These are phyloP conservation scores for Bubo blakistoni DNA, from an alignment of 2,113 vertebrate genomes.

Conservation along the genomic window DNA sequence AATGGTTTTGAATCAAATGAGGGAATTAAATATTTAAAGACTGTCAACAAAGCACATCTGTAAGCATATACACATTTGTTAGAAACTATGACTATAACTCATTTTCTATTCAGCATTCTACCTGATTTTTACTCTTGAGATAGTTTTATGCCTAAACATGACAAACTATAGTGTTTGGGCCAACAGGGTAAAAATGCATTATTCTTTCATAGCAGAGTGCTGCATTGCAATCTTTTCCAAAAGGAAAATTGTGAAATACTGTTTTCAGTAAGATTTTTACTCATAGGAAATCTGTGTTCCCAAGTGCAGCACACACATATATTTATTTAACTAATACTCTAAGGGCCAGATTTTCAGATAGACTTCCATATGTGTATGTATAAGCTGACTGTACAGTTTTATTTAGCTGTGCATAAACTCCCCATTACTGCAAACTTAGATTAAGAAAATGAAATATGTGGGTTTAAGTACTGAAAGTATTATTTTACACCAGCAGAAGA, in stretches of 20 bases:
- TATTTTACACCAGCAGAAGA: background rate
- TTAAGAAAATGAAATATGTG: background rate
- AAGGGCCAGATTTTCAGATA: background rate
- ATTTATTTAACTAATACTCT: background rate
- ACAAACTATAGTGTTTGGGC: background rate
- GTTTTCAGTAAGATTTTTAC: background rate
- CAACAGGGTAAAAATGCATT: background rate
- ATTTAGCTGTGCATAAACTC: background rate
- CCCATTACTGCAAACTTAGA: background rate
- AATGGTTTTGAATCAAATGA: background rate
- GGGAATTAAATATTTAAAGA: background rate
- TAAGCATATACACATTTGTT: background rate
- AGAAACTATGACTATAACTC: background rate
- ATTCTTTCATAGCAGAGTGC: background rate
- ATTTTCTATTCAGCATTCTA: background rate
- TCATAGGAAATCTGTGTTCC: background rate
- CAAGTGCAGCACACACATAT: background rate
- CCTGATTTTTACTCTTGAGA: background rate
- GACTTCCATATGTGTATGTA: accelerated
- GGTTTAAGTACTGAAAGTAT: background rate
- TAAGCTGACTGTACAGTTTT: background rate
- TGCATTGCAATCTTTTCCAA: background rate
- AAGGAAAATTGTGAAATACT: background rate
- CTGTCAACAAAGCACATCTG: background rate
- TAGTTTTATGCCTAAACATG: background rate